Percentiles rank a stretch among this genome's conserved stretches.
Conservation (phyloP, 1,140 invertebrate genomes). For the Phymorhynchus buccinoides region DNA sequence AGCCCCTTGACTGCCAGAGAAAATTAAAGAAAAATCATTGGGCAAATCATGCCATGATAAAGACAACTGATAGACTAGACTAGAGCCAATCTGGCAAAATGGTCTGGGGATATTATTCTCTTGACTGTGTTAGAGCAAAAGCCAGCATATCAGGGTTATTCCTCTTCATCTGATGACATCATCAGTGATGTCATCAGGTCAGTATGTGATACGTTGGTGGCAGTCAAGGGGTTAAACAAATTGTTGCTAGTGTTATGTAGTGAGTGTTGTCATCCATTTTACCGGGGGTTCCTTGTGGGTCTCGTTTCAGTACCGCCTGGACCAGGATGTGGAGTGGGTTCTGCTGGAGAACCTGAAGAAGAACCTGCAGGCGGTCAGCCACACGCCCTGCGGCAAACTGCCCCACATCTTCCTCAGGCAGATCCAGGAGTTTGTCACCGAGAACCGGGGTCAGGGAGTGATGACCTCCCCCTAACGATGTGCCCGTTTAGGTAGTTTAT, state of each 20-base stretch:
- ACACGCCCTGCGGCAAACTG: conserved; percentile 76
- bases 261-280: too few relatives aligned
- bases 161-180: too few relatives aligned
- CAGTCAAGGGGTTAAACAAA: background rate
- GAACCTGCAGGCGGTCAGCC: conserved; percentile 69
- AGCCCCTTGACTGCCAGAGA: too few relatives aligned
- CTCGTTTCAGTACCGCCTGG: conserved; percentile 75
- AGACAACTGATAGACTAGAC: too few relatives aligned
- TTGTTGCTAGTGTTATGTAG: background rate
- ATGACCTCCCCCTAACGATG: background rate
- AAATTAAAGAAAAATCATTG: too few relatives aligned
- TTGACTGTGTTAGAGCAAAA: too few relatives aligned
- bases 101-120: too few relatives aligned
- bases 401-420: conserved; percentile 74
- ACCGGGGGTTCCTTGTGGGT: background rate
- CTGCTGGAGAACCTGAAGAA: conserved; percentile 74
- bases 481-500: background rate
- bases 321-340: conserved; percentile 72
- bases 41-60: too few relatives aligned
- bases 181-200: too few relatives aligned
- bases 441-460: background rate
- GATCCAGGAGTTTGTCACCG: conserved; percentile 62
- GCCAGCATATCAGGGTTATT: too few relatives aligned
- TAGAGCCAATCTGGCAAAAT: too few relatives aligned
- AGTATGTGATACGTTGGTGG: too few relatives aligned